Conservation (phyloP, 2,888 invertebrate species). For the Cataglyphis rosenhaueri region DNA sequence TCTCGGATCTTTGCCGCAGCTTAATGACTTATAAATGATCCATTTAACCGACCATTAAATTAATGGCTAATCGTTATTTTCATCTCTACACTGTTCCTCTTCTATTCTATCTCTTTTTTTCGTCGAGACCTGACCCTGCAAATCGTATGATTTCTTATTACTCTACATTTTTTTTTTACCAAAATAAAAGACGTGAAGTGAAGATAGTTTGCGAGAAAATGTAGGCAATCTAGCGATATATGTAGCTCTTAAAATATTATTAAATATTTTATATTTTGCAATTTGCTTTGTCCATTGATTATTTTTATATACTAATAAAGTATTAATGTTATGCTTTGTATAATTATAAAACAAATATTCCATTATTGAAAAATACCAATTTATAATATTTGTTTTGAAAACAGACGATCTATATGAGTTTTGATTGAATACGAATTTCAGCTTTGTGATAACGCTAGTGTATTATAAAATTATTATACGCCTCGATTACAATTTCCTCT, state of each 20-base stretch:
- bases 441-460: background rate
- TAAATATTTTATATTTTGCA: background rate
- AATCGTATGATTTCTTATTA: background rate
- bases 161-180: background rate
- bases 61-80: constrained; percentile 30
- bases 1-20: constrained; percentile 13
- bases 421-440: background rate
- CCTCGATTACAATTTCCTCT: background rate
- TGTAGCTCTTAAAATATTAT: background rate
- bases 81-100: background rate
- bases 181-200: background rate
- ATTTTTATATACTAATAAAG: background rate
- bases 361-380: background rate
- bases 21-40: constrained; percentile 38
- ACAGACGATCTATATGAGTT: background rate
- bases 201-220: background rate
- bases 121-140: background rate
- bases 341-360: background rate
- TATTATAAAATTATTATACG: background rate
- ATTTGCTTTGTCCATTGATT: background rate
- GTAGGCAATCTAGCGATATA: background rate
- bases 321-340: background rate
- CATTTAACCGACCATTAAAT: constrained; percentile 25
- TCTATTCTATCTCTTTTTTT: background rate
- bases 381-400: background rate